Percentiles rank a stretch among this genome's conserved stretches.
Evolutionary conservation across 2,888 invertebrate species (phyloP).

Genomic region (Caenorhabditis becei): DNA sequence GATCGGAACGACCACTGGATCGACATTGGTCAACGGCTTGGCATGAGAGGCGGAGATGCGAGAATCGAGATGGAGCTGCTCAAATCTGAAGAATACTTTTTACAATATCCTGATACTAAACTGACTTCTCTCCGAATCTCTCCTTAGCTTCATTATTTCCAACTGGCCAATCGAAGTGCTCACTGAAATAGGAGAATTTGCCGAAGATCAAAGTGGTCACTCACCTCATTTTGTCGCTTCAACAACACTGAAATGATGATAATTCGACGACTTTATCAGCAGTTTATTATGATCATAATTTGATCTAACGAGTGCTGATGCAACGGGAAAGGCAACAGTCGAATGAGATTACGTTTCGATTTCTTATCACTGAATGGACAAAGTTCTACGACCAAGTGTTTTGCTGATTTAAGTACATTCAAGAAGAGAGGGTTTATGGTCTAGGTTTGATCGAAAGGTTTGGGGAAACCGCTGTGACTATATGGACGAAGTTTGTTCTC

Average conservation of each 20-base stretch:
- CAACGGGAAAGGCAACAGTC: not conserved
- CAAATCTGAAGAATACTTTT: conserved; percentile 26
- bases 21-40: conserved; percentile 59
- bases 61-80: conserved; percentile 51
- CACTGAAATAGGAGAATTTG: conserved; percentile 9
- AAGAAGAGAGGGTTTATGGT: no score
- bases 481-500: no score
- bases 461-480: no score
- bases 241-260: conserved; percentile 28
- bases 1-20: conserved; percentile 71
- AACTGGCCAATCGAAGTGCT: conserved; percentile 63
- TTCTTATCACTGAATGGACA: not conserved
- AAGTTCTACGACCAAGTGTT: not conserved
- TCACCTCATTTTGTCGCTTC: conserved; percentile 36
- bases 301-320: conserved; percentile 4
- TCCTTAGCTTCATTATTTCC: conserved; percentile 65
- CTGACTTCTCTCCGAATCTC: conserved; percentile 56
- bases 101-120: conserved; percentile 16
- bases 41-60: conserved; percentile 60
- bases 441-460: no score
- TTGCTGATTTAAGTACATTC: no score
- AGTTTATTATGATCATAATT: not conserved
- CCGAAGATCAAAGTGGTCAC: not conserved
- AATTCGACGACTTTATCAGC: conserved; percentile 9
- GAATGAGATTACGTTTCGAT: not conserved